A percentile compares a stretch with the other conserved stretches of the same genome.
These are phyloP conservation scores for Lacerta bilineata DNA, from an alignment of 2,797 vertebrate species.

Conservation along the genomic window DNA sequence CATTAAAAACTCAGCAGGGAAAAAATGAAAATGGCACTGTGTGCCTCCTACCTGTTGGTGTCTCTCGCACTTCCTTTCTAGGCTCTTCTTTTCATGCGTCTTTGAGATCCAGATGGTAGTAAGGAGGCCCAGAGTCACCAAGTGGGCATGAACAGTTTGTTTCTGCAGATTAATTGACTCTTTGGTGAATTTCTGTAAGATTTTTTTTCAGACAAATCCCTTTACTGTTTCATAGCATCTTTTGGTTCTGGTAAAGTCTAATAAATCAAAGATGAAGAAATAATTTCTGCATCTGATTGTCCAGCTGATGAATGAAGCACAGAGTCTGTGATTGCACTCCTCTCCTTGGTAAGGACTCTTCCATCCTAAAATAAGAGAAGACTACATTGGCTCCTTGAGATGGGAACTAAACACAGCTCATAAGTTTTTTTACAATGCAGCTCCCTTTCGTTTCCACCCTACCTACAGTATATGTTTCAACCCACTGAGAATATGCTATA, in stretches of 20 bases:
- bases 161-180: slow-evolving; percentile 20
- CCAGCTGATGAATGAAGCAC: slow-evolving; percentile 21
- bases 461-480: too few relatives aligned
- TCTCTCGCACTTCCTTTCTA: slow-evolving; percentile 46
- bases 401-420: not conserved
- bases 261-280: slow-evolving; percentile 55
- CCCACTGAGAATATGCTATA: not conserved
- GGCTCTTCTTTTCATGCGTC: slow-evolving; percentile 14
- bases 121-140: not conserved
- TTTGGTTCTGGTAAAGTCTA: slow-evolving; percentile 51
- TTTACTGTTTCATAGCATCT: slow-evolving; percentile 50
- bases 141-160: slow-evolving; percentile 13
- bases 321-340: slow-evolving; percentile 17
- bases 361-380: slow-evolving; percentile 69
- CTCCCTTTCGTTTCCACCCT: slow-evolving; percentile 59
- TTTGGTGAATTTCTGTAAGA: slow-evolving; percentile 34
- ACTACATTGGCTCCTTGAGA: slow-evolving; percentile 59
- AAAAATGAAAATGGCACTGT: slow-evolving; percentile 24
- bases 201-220: slow-evolving; percentile 43
- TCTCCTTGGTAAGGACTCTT: slow-evolving; percentile 57
- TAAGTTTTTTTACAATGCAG: slow-evolving; percentile 17
- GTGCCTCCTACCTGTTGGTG: slow-evolving; percentile 75
- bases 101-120: slow-evolving; percentile 18
- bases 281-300: slow-evolving; percentile 56
- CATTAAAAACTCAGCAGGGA: slow-evolving; percentile 37